Evolutionary conservation across 2,888 invertebrate genomes (phyloP).

Genomic region (Bembecia ichneumoniformis): DNA sequence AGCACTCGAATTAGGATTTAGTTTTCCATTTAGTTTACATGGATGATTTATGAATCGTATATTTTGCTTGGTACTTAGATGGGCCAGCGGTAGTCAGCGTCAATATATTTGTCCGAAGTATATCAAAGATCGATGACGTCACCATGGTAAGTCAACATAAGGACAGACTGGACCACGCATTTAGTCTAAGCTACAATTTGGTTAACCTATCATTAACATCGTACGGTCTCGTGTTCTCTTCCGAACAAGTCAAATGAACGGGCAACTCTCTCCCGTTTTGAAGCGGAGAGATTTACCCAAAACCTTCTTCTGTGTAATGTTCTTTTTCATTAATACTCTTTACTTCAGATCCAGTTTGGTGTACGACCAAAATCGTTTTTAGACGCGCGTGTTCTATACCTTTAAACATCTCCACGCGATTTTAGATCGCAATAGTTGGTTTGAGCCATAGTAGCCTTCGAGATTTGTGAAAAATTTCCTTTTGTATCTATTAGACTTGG

Average conservation of each 20-base stretch:
- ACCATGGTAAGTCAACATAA: slow-evolving; percentile 92
- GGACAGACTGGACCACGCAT: slow-evolving; percentile 48
- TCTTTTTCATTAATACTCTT: slow-evolving; percentile 39
- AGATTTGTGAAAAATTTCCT: slow-evolving; percentile 14
- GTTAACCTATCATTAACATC: slow-evolving; percentile 4
- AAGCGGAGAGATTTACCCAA: slow-evolving; percentile 55
- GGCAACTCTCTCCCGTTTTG: slow-evolving; percentile 54
- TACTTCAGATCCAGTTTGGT: slow-evolving; percentile 44
- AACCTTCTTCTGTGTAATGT: slow-evolving; percentile 30
- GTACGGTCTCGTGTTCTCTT: slow-evolving; percentile 26
- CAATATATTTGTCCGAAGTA: slow-evolving; percentile 99
- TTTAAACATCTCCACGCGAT: background rate
- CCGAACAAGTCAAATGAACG: slow-evolving; percentile 69
- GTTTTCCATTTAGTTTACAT: slow-evolving; percentile 29
- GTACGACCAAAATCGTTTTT: slow-evolving; percentile 73
- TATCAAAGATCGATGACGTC: slow-evolving; percentile 99
- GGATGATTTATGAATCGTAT: slow-evolving; percentile 42
- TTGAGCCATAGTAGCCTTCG: slow-evolving; percentile 11
- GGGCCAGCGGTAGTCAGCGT: slow-evolving; percentile 96
- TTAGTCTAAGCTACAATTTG: slow-evolving; percentile 46
- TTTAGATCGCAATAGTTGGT: slow-evolving; percentile 1
- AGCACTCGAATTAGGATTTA: slow-evolving; percentile 35
- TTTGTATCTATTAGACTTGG: slow-evolving; percentile 11
- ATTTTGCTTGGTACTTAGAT: slow-evolving; percentile 77
- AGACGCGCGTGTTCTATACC: slow-evolving; percentile 23